Conservation (phyloP, 2,888 invertebrate species). For the Andrena fulva region DNA sequence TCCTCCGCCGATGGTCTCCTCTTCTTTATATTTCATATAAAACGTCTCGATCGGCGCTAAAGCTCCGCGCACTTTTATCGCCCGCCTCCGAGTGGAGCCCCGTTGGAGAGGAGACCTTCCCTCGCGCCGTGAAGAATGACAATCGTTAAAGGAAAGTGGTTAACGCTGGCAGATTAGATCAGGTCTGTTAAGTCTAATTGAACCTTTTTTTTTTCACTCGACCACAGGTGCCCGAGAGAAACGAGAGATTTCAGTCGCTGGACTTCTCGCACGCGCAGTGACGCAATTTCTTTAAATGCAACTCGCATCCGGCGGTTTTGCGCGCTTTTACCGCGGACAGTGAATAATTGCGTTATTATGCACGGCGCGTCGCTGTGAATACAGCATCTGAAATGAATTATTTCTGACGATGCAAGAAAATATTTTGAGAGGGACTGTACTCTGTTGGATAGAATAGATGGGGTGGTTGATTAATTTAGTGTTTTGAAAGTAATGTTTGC, state of each 20-base stretch:
- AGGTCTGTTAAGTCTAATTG: conserved; percentile 59
- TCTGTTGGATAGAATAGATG: too few relatives aligned
- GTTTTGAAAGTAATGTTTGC: too few relatives aligned
- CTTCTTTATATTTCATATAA: conserved; percentile 18
- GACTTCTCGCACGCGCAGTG: not conserved
- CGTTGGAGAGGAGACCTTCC: not conserved
- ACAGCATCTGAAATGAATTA: too few relatives aligned
- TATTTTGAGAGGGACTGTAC: too few relatives aligned
- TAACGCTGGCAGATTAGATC: conserved; percentile 31
- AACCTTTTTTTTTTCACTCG: not conserved
- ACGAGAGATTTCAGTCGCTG: not conserved
- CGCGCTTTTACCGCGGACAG: not conserved
- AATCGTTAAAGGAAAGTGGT: conserved; percentile 7
- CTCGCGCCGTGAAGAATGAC: conserved; percentile 15
- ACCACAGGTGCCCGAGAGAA: not conserved
- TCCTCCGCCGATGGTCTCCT: not conserved
- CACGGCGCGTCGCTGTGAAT: too few relatives aligned
- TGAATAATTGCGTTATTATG: too few relatives aligned
- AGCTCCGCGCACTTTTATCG: conserved; percentile 10
- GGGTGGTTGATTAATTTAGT: too few relatives aligned
- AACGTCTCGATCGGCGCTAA: not conserved
- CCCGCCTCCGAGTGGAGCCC: not conserved
- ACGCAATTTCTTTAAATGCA: not conserved
- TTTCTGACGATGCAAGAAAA: too few relatives aligned
- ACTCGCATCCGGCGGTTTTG: not conserved